Evolutionary conservation across 2,113 vertebrate genomes (phyloP), one percentile per base, ranked within the genome.

Genomic region (Sinocyclocheilus grahami): DNA sequence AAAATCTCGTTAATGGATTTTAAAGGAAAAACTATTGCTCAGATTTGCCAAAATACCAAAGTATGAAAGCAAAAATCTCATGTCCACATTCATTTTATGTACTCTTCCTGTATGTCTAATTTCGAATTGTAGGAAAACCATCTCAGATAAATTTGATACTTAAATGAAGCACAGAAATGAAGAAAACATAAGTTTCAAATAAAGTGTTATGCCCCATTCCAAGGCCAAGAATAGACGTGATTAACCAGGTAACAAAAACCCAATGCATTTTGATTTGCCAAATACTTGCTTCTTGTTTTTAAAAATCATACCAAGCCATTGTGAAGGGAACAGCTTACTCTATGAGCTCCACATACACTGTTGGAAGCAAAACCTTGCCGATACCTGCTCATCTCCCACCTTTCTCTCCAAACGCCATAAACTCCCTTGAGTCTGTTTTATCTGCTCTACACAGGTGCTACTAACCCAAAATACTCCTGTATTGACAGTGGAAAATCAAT

Each of bases 231-330:
- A 95, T 81, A 81, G 89, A 87, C 65, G 46, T 83, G 8, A 87
- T 69, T 33, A 90, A 69, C 84, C 89, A 93, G 77, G 89, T 51
- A 46, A 60, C 89, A 85, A 92, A 51, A 67, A 86, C 91, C 92
- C 91, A 91, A 86, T 62, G 88, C 94, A 95, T 96, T 85, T 90
- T 93, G 87, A 78, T 81, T 39, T 62, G 12, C 33, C 22, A 51
- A 37, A 82, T 24, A 37, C 0, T 60, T 20, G 14, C 27, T 37
- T 78, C 51, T 42, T 13, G n/a, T 12, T 37, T 27, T 22, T 88
- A 42, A 42, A n/a, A 78, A 88, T 48, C 87, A 78, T 85, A 71
- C 62, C 78, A 82, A 55, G 81, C 72, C 82, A 90, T 88, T 62
- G 51, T 46, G 37, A 76, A 33, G 0, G 84, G 71, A 88, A 84